These are phyloP conservation scores for Phalanger gymnotis DNA, from an alignment of 2,797 vertebrate genomes.

Conservation along the genomic window DNA sequence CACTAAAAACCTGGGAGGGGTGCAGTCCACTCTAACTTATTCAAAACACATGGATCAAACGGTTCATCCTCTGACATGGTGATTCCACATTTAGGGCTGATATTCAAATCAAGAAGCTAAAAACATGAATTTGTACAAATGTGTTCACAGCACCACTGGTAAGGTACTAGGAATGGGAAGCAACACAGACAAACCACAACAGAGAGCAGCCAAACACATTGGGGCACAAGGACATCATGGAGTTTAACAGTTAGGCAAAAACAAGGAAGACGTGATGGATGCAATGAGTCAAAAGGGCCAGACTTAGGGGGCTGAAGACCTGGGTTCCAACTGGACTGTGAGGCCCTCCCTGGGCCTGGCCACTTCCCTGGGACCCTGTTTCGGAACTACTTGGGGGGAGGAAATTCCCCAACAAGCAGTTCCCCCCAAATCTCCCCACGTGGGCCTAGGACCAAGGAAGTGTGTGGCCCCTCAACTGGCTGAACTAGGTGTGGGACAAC, in stretches of 20 bases:
- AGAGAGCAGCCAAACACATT: not conserved
- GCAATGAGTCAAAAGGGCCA: not conserved
- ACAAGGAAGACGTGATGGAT: not conserved
- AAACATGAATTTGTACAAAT: not conserved
- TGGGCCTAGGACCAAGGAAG: not conserved
- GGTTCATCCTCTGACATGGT: not conserved
- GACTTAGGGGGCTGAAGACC: not conserved
- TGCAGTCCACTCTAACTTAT: constrained; percentile 1
- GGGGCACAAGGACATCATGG: not conserved
- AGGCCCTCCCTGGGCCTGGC: not conserved
- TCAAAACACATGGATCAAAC: not conserved
- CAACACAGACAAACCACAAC: not conserved
- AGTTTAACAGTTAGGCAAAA: not conserved
- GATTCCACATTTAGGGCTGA: not conserved
- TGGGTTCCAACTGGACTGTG: not conserved
- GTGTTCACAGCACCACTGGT: not conserved
- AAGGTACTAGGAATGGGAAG: not conserved
- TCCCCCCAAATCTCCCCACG: not conserved
- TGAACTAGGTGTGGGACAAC: not conserved
- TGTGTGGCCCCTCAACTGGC: too few species aligned
- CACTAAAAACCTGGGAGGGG: constrained; percentile 43
- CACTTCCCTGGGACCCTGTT: not conserved
- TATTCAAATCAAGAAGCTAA: not conserved
- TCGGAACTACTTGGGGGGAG: not conserved
- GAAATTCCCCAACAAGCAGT: not conserved